These are phyloP conservation scores for Crossaster papposus DNA, from an alignment of 53 echinoderm and acorn worm genomes.

Conservation along the genomic window DNA sequence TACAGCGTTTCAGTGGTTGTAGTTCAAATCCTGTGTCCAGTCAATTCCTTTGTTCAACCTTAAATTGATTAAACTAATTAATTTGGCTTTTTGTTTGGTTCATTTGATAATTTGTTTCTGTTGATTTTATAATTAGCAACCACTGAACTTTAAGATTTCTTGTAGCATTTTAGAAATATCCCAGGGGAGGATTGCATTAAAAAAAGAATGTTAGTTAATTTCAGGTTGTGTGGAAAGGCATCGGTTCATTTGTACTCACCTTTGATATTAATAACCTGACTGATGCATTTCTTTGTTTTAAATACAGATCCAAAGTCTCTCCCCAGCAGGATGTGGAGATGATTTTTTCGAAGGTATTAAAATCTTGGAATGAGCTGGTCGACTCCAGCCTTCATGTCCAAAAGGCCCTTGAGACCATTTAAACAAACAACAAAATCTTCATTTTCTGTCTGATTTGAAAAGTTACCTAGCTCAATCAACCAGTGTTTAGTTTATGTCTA, in stretches of 20 bases:
- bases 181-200: neutral
- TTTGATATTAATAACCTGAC: neutral
- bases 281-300: constrained; percentile 43
- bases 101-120: neutral
- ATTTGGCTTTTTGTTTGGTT: too few species aligned
- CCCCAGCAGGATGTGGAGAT: constrained; percentile 25
- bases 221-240: neutral
- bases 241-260: neutral
- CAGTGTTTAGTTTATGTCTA: too few species aligned
- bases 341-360: constrained; percentile 37
- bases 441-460: too few species aligned
- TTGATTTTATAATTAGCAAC: neutral
- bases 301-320: constrained; percentile 33
- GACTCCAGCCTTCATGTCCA: neutral
- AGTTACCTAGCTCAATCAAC: too few species aligned
- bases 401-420: neutral
- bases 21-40: neutral
- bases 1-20: too few species aligned
- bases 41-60: neutral
- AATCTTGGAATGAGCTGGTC: neutral
- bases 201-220: neutral
- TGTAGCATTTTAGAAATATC: neutral
- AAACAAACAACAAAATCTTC: too few species aligned
- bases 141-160: neutral
- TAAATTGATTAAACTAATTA: too few species aligned